phyloP scores from a whole-genome alignment of 2,113 vertebrate genomes.

The Urocynchramus pylzowi region DNA sequence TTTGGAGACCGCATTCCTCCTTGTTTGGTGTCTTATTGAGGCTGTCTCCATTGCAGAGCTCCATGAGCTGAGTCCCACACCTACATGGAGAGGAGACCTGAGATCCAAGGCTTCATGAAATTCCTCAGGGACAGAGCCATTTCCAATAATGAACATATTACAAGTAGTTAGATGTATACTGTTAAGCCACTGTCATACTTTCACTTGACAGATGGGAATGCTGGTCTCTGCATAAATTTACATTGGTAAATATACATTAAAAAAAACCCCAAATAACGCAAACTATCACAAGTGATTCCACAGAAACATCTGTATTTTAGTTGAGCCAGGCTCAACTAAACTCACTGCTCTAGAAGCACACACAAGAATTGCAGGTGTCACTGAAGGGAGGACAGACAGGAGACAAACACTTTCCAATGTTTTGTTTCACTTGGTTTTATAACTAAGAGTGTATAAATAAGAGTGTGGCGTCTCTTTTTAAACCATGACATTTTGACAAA shows the following conservation, averaged over 20 bases:
- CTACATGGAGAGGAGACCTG: neutral
- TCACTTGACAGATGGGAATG: neutral
- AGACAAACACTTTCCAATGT: neutral
- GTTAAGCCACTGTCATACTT: neutral
- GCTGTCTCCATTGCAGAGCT: neutral
- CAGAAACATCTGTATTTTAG: neutral
- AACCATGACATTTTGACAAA: constrained; percentile 29
- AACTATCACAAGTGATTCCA: neutral
- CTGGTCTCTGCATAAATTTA: neutral
- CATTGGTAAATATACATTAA: neutral
- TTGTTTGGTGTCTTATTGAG: neutral
- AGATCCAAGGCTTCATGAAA: neutral
- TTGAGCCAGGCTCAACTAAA: neutral
- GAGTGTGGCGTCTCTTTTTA: neutral
- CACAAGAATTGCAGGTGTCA: neutral
- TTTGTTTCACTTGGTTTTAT: neutral
- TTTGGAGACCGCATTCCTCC: neutral
- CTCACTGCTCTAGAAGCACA: neutral
- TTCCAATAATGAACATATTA: neutral
- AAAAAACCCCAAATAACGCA: neutral
- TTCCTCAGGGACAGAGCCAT: neutral
- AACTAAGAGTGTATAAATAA: neutral
- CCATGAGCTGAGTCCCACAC: neutral
- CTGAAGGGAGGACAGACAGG: neutral
- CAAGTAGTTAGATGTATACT: neutral